Evolutionary conservation across 2,113 vertebrate species (phyloP).

Genomic region (Fukomys damarensis): DNA sequence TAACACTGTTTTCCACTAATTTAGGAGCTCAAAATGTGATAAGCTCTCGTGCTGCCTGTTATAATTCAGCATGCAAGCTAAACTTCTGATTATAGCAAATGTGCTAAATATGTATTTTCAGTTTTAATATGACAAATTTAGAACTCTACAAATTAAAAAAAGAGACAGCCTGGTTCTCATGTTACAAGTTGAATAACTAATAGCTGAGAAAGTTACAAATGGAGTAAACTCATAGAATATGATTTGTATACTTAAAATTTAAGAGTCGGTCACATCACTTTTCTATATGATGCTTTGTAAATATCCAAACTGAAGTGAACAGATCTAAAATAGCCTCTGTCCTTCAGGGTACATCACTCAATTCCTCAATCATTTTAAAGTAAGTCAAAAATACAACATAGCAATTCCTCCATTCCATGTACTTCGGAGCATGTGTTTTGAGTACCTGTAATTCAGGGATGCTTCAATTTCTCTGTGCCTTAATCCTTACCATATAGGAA

Average conservation of each 20-base stretch:
- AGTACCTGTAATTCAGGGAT: background rate
- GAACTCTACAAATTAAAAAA: background rate
- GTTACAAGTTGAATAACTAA: background rate
- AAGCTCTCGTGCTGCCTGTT: background rate
- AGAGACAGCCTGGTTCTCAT: background rate
- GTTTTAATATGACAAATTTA: background rate
- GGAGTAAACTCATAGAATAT: background rate
- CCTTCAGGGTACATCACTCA: background rate
- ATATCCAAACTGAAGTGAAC: background rate
- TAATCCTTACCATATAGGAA: background rate
- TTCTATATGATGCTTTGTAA: background rate
- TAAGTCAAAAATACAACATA: background rate
- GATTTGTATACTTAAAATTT: background rate
- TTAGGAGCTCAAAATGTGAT: background rate
- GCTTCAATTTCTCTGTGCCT: background rate
- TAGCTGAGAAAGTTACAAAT: background rate
- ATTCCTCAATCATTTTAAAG: background rate
- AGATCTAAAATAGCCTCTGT: background rate
- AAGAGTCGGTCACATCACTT: background rate
- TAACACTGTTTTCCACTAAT: background rate
- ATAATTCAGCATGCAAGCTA: background rate
- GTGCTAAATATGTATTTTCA: background rate
- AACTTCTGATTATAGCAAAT: background rate
- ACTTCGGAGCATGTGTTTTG: background rate
- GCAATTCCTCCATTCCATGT: background rate